These are phyloP conservation scores for Cryptoblepharus egeriae DNA, from an alignment of 2,797 vertebrate genomes.

Conservation along the genomic window DNA sequence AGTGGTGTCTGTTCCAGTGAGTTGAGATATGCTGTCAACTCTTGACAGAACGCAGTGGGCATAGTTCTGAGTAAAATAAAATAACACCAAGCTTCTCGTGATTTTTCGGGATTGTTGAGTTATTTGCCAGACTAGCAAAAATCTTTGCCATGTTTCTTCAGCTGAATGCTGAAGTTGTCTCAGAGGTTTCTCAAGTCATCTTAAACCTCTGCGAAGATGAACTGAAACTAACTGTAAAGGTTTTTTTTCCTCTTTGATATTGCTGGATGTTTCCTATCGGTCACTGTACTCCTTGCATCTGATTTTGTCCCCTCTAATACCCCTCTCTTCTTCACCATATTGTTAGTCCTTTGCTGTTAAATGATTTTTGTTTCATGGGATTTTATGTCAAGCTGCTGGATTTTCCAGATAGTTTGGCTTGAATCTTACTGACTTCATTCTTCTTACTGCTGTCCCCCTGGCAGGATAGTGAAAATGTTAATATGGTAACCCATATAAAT, in stretches of 20 bases:
- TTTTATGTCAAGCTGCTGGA: not conserved
- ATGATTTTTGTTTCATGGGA: not conserved
- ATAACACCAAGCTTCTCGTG: not conserved
- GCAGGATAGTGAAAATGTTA: not conserved
- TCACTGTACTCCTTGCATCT: not conserved
- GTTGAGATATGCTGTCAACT: too few species aligned
- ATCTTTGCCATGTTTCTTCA: not conserved
- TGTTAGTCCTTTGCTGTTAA: not conserved
- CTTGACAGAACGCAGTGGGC: too few species aligned
- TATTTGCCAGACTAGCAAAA: not conserved
- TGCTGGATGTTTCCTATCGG: not conserved
- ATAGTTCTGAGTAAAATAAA: too few species aligned
- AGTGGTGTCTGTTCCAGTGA: too few species aligned
- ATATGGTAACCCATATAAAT: not conserved
- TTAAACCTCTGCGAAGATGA: not conserved
- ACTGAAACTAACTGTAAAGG: not conserved
- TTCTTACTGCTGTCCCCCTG: not conserved
- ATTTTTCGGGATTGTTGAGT: not conserved
- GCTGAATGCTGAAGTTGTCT: not conserved
- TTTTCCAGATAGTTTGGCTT: not conserved
- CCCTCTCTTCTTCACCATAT: not conserved
- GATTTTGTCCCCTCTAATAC: too few species aligned
- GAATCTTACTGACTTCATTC: not conserved
- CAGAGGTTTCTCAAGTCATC: not conserved
- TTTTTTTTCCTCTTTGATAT: not conserved